Base-by-base conservation (phyloP, 2,113 vertebrate genomes). In the Ceyx melanurus region DNA sequence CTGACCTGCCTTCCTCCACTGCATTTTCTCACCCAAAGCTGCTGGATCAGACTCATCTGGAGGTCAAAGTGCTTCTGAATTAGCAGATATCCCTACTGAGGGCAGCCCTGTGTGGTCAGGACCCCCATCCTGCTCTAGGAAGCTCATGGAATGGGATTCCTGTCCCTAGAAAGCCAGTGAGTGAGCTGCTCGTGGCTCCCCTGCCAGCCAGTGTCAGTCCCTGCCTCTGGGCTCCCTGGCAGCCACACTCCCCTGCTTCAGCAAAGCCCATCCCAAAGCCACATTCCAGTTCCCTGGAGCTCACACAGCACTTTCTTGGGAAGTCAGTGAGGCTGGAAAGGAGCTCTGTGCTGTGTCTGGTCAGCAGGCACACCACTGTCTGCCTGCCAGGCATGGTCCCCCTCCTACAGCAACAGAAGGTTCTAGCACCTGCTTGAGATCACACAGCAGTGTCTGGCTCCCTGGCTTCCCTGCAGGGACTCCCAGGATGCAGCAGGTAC, bases 211-310 rank as follows among this genome's bases (percentile, higher is more conserved):
- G 0, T 3, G 12, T 50, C 16, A 6, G 31, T 28, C 3, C 40
- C 62, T 3, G 3, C 15, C 0, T 0, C 78, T 26, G 43, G 0
- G 0, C 9, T 75, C 33, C 40, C 74, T 64, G 81, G 48, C 45
- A 89, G 23, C 60, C 73, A 29, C 0, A 0, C 37, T 35, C 3
- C 25, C 8, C 10, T 0, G 10, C 21, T 21, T 3, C 7, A 54
- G 57, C 75, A 80, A 56, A 81, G 37, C 51, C 51, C 2, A 3
- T 67, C 42, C 31, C 0, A 0, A 31, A 43, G 33, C 56, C 71
- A 35, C 11, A 1, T 64, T 88, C 61, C 57, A 42, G 2, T 88
- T 94, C 91, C 77, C 2, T 3, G 61, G 91, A 96, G 81, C 77
- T 77, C 4, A 1, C 40, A 43, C 20, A 83, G 7, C 35, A 16